phyloP scores from a whole-genome alignment of 1,140 invertebrate genomes.

The Apis mellifera region DNA sequence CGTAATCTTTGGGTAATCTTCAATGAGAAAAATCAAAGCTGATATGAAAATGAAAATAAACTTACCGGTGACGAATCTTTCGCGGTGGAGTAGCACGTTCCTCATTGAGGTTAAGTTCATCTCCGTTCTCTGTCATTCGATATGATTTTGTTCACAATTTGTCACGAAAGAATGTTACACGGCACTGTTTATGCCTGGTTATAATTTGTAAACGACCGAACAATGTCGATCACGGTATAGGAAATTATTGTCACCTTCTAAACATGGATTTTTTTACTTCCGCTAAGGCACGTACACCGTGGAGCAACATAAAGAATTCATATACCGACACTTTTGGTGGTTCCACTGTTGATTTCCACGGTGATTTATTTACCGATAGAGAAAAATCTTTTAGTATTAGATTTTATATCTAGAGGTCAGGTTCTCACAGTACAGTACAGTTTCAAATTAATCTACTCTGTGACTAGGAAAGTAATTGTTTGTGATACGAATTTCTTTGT shows the following conservation, averaged over 20 bases:
- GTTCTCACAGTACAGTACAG: not conserved
- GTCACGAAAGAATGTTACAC: constrained; percentile 16
- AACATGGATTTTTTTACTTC: constrained; percentile 41
- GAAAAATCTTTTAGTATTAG: constrained; percentile 6
- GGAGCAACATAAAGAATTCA: constrained; percentile 26
- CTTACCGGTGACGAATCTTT: constrained; percentile 79
- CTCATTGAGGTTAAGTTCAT: constrained; percentile 75
- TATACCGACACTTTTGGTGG: constrained; percentile 46
- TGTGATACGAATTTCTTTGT: not conserved
- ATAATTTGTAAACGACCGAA: constrained; percentile 8
- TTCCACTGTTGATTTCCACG: constrained; percentile 13
- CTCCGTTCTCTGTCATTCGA: constrained; percentile 76
- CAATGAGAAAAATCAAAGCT: not conserved
- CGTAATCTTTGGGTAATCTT: not conserved
- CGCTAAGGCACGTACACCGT: constrained; percentile 25
- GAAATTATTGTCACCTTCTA: constrained; percentile 40
- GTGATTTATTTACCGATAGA: constrained; percentile 28
- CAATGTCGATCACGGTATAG: constrained; percentile 23
- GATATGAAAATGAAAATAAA: not conserved
- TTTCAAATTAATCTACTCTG: not conserved
- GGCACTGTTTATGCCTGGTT: not conserved
- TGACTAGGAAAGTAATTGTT: not conserved
- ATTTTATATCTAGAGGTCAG: constrained; percentile 43
- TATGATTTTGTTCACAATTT: constrained; percentile 26
- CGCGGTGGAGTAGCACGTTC: constrained; percentile 70